Evolutionary conservation across 1,140 invertebrate genomes (phyloP), one percentile per base, ranked within the genome.

Genomic region (Eulimnadia texana): DNA sequence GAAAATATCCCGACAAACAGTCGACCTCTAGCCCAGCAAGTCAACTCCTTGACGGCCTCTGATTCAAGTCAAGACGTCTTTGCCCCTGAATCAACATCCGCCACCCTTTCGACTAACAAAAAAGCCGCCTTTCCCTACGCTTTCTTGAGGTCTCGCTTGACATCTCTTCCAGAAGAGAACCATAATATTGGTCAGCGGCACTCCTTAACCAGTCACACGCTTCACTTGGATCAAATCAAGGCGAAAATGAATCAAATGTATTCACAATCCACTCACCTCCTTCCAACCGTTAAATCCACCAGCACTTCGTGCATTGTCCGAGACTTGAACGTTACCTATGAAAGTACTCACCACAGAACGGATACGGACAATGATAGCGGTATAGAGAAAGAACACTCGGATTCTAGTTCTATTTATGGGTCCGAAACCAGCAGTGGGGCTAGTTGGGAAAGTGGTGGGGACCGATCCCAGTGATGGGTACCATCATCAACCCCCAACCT

Each of bases 91-190:
- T n/a, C 50, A 28, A 55, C 63, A 23, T 50, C 19, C 23, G 23
- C 50, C 22, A 11, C 50, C 29, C 58, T 28, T 59, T 22, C 61
- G 19, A 57, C 49, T 25, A 20, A 71, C 49, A 81, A 80, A 64
- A 82, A 80, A 62, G 77, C 79, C 0, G 83, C 79, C 64, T 88
- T 88, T 67, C 85, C 85, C 0, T 87, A 88, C 67, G 84, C 85
- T 1, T 87, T 87, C 70, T 71, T 88, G 11, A 74, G 85, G 61
- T 87, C 85, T 0, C 83, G 83, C 61, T 67, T 87, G 16, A 84
- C 84, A 0, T 84, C 86, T 24, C 71, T 86, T 52, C 84, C 84
- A 0, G 84, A 86, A 72, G 84, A 87, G 58, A 51, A 51, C 51
- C 50, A 22, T 50, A 50, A 2, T 16, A 20, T 24, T 49, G 13